phyloP scores from a whole-genome alignment of 2,113 vertebrate species.

The Tichodroma muraria region DNA sequence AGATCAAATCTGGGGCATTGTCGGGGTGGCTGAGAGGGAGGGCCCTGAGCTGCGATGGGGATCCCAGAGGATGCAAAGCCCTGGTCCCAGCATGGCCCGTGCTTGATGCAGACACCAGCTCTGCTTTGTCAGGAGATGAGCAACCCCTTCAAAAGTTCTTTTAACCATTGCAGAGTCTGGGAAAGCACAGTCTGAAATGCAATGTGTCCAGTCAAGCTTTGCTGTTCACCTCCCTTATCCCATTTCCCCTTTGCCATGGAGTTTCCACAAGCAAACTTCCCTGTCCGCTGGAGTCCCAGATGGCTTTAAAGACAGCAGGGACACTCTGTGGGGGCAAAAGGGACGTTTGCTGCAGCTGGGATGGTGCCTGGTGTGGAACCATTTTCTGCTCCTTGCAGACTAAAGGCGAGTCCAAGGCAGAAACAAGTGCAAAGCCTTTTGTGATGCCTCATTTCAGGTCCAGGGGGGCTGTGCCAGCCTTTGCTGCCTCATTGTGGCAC shows the following conservation, averaged over 20 bases:
- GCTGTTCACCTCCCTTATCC: background rate
- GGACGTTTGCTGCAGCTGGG: background rate
- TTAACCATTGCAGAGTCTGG: background rate
- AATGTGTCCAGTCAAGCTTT: background rate
- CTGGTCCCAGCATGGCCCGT: accelerated
- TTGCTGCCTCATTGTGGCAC: background rate
- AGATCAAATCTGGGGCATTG: background rate
- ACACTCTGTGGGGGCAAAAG: background rate
- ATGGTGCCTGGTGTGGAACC: background rate
- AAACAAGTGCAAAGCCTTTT: background rate
- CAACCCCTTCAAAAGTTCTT: background rate
- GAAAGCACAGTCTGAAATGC: accelerated
- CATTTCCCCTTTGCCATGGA: background rate
- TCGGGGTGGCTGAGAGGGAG: background rate
- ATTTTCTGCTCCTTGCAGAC: background rate
- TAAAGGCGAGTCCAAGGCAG: background rate
- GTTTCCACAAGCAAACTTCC: background rate
- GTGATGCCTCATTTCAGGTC: background rate
- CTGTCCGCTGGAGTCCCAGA: background rate
- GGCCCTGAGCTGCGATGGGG: background rate
- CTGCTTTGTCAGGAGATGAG: background rate
- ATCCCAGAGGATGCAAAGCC: background rate
- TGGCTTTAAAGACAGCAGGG: background rate
- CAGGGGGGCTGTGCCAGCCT: background rate
- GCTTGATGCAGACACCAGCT: background rate